phyloP scores from a whole-genome alignment of 1,140 invertebrate genomes.

The Hycleus phaleratus region DNA sequence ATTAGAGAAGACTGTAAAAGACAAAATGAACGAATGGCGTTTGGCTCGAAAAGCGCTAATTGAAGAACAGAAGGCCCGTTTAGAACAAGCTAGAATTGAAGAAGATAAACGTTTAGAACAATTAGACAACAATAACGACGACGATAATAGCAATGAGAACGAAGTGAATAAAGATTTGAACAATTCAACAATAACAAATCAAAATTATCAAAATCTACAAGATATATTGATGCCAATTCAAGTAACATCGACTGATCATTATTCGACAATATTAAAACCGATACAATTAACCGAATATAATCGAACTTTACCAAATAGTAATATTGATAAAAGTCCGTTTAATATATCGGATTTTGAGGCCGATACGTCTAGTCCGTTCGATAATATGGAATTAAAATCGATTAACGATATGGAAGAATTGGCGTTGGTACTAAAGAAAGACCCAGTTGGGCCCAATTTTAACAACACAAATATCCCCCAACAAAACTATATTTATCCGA shows the following conservation, averaged over 20 bases:
- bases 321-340: conserved; percentile 32
- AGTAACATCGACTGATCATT: conserved; percentile 8
- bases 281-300: conserved; percentile 22
- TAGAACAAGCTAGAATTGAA: conserved; percentile 40
- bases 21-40: conserved; percentile 60
- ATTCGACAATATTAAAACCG: conserved; percentile 34
- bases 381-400: conserved; percentile 83
- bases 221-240: conserved; percentile 30
- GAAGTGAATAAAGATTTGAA: conserved; percentile 45
- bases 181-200: conserved; percentile 4
- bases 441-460: neutral
- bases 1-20: conserved; percentile 60
- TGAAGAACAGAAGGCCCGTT: conserved; percentile 48
- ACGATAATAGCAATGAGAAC: conserved; percentile 41
- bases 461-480: neutral
- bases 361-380: conserved; percentile 83
- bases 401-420: conserved; percentile 84
- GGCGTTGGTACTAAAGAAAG: conserved; percentile 56
- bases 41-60: conserved; percentile 52
- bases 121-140: conserved; percentile 37
- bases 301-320: conserved; percentile 11
- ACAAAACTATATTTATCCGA: neutral
- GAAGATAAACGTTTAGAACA: conserved; percentile 46
- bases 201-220: conserved; percentile 23
- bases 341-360: conserved; percentile 68